Base-by-base conservation (phyloP, 2,797 vertebrate genomes). In the Dermochelys coriacea region DNA sequence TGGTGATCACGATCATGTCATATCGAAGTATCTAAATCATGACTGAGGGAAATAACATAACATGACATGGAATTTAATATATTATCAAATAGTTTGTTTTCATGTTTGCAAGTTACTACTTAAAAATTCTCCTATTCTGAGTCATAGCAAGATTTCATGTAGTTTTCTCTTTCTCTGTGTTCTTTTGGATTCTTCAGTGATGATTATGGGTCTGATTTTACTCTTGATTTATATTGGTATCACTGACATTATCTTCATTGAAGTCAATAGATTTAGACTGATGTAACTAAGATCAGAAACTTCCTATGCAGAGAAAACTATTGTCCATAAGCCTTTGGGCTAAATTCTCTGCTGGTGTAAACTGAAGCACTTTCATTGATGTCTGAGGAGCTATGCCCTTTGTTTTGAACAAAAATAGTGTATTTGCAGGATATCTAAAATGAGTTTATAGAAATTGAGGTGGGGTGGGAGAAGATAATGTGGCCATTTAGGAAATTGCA, bases 11-110 rank as follows among this genome's bases (percentile, higher is more conserved):
- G 79, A 4, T 45, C 89, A 23, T 51, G 88, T 85, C 80, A 96
- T 47, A 68, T 64, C 71, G 93, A 82, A 91, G 84, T 91, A 7
- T 61, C 75, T 90, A 80, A 95, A 75, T 95, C 89, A 85, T 82
- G 37, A 64, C 79, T 91, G 80, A 49, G 3, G 91, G 91, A 97
- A 78, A 77, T 88, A 93, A 95, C 74, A 23, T 15, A 75, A 71
- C 27, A 16, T 81, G 82, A 87, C 86, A 61, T 51, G 41, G 47
- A 91, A 91, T 49, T 29, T 87, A 29, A 57, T 57, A 16, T 29
- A 31, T 31, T 74, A 68, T 68, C 75, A 89, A 49, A 91, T 93
- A 80, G 85, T 47, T 7, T 84, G 19, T 54, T 92, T 93, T 86
- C 84, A 64, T 90, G 54, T 47, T 51, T 77, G n/a, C 29, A 41